A percentile compares a stretch with the other conserved stretches of the same genome.
phyloP scores from a whole-genome alignment of 2,888 invertebrate species.

The Eupithecia inturbata region DNA sequence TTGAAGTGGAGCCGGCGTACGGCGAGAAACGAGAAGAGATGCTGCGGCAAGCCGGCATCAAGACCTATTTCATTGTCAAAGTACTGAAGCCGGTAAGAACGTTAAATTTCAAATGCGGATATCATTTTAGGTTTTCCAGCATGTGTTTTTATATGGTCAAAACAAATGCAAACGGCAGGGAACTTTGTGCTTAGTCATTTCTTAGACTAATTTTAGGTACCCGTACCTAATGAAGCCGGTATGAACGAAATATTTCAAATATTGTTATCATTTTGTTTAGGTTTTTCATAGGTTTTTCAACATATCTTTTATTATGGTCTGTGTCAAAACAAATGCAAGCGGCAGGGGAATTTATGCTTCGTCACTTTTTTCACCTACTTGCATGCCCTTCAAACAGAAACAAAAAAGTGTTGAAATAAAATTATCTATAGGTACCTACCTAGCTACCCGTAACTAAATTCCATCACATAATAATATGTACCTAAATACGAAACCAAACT shows the following conservation, averaged over 20 bases:
- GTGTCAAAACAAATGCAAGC: background rate
- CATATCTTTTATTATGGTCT: background rate
- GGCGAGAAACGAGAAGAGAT: constrained; percentile 97
- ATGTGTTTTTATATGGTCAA: background rate
- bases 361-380: background rate
- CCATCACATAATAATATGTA: background rate
- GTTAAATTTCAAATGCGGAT: background rate
- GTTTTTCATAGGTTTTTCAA: background rate
- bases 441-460: background rate
- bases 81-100: constrained; percentile 90
- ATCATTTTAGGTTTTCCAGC: background rate
- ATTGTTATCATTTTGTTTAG: background rate
- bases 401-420: no score
- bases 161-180: background rate
- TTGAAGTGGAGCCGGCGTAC: constrained; percentile 95
- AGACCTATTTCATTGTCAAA: constrained; percentile 95
- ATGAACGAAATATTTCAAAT: background rate
- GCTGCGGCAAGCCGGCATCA: constrained; percentile 93
- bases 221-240: background rate
- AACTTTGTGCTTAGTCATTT: background rate
- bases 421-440: no score
- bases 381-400: no score
- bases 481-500: background rate
- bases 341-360: background rate
- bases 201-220: background rate